Evolutionary conservation across 2,888 invertebrate species (phyloP).

Genomic region (Drosophila yooni): DNA sequence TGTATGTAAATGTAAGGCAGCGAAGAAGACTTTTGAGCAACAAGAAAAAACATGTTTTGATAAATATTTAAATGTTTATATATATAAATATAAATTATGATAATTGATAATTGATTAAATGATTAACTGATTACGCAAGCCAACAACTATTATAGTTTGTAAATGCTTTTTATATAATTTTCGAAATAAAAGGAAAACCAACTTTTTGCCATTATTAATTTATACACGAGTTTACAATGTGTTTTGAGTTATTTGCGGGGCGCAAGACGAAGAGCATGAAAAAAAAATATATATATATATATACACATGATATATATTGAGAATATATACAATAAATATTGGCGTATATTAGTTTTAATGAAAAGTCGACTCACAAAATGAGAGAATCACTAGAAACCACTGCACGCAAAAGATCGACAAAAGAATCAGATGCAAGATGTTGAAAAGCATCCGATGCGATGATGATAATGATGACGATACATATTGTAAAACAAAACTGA

Average conservation of each 20-base stretch:
- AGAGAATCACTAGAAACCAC: conserved; percentile 42
- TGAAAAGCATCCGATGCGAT: conserved; percentile 28
- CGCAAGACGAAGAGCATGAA: conserved; percentile 44
- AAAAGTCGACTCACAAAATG: conserved; percentile 40
- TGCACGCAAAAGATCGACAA: conserved; percentile 55
- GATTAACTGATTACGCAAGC: conserved; percentile 76
- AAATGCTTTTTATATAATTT: conserved; percentile 80
- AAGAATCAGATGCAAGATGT: conserved; percentile 24
- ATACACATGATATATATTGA: conserved; percentile 52
- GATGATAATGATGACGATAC: conserved; percentile 59
- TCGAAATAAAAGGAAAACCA: conserved; percentile 71
- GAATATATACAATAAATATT: conserved; percentile 69
- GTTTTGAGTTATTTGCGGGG: conserved; percentile 65
- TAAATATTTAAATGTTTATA: conserved; percentile 81
- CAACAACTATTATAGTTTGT: conserved; percentile 81
- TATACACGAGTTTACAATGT: conserved; percentile 61
- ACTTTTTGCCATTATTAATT: conserved; percentile 77
- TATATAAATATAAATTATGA: conserved; percentile 57
- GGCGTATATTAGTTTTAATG: conserved; percentile 67
- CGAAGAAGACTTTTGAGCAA: conserved; percentile 81
- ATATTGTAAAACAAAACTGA: conserved; percentile 70
- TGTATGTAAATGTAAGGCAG: conserved; percentile 75
- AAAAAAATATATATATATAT: conserved; percentile 35
- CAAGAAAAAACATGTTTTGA: conserved; percentile 82
- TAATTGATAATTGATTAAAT: conserved; percentile 65